Conservation (phyloP, 2,888 invertebrate species). For the Lordiphosa fenestrarum region DNA sequence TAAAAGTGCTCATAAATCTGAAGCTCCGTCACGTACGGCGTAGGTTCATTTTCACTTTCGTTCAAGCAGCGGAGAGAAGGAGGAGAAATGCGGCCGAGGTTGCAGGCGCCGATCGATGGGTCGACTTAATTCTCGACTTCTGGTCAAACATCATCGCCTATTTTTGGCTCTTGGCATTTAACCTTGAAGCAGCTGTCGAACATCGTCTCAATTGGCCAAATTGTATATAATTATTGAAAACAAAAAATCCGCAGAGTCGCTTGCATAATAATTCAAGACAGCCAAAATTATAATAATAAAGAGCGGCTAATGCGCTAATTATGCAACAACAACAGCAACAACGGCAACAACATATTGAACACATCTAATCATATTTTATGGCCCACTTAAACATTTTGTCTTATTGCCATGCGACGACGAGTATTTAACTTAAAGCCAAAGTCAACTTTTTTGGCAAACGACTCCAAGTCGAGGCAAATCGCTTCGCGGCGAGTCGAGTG, state of each 20-base stretch:
- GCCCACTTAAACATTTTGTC: slow-evolving; percentile 16
- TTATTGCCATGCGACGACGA: not conserved
- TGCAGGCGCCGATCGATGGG: too few species aligned
- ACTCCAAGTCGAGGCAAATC: slow-evolving; percentile 16
- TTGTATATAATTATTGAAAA: too few species aligned
- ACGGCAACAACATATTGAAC: slow-evolving; percentile 23
- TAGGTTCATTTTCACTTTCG: slow-evolving; percentile 50
- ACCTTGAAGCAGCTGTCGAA: too few species aligned
- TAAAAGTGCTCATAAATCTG: slow-evolving; percentile 47
- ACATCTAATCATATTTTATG: slow-evolving; percentile 49
- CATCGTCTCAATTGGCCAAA: too few species aligned
- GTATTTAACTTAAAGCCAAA: slow-evolving; percentile 8
- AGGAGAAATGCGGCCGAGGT: slow-evolving; percentile 20
- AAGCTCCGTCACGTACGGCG: slow-evolving; percentile 45
- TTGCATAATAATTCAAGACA: slow-evolving; percentile 37
- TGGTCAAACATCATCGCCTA: too few species aligned
- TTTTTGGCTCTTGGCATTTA: slow-evolving; percentile 9
- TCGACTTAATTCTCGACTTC: too few species aligned
- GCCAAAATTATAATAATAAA: slow-evolving; percentile 57
- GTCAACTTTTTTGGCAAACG: slow-evolving; percentile 25
- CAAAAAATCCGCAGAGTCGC: slow-evolving; percentile 4
- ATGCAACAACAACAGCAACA: slow-evolving; percentile 49
- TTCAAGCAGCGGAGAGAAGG: slow-evolving; percentile 23
- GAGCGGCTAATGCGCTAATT: slow-evolving; percentile 61
- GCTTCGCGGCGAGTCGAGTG: slow-evolving; percentile 13